Evolutionary conservation across 2,888 invertebrate species (phyloP), one percentile per base, ranked within the genome.

Genomic region (Julus scanicus): DNA sequence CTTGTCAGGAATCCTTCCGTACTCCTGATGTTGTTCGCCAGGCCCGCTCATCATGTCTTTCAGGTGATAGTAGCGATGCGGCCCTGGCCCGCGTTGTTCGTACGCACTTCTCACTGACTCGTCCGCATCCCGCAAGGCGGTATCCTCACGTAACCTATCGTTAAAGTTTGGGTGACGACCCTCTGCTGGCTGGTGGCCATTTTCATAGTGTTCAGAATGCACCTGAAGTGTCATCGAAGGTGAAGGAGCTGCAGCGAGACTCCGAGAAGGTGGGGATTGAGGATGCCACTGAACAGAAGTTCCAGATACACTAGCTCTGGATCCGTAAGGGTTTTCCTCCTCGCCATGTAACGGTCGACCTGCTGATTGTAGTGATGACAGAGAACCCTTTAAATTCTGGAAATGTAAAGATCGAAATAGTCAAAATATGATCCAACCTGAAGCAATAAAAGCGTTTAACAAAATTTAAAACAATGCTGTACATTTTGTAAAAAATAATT

Each of bases 11-110:
- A 40, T 39, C 17, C 44, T 39, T 2, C 84, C 84, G n/a, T 84
- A 84, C 49, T 86, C 86, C 86, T 49, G 48, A 20, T 87, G 57
- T 13, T 57, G 37, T 29, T 63, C 87, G 5, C 37, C 39, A 71
- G 87, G 71, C 13, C 86, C 88, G n/a, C 86, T 86, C 48, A 39
- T 71, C 88, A 88, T 88, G 86, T 88, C 88, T 49, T 88, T 88
- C 80, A 88, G 57, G 44, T 86, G 86, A 29, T 88, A 88, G 57
- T 88, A 88, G 17, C 86, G 86, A 20, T 86, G 86, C 2, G 86
- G 88, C 9, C 88, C 88, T 40, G 40, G 40, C 17, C 86, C 86
- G 2, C 49, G 48, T 2, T 15, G 49, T 11, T 49, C 86, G 44
- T 48, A 86, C 5, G 86, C 86, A 15, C 86, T 84, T 37, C 84